phyloP scores from a whole-genome alignment of 2,888 invertebrate genomes.

The Xanthia togata region DNA sequence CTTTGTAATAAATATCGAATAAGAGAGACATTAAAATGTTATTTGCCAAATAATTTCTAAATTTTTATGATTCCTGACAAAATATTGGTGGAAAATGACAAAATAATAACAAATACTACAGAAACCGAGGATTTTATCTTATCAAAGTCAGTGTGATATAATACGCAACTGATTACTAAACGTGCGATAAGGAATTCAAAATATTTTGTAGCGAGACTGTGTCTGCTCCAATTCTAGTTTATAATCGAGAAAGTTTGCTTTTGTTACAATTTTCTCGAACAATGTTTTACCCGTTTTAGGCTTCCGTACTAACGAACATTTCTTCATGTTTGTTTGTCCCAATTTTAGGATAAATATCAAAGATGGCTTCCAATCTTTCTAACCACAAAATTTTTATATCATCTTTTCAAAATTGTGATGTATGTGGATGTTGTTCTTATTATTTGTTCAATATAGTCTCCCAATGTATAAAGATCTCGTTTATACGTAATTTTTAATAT shows the following conservation, averaged over 20 bases:
- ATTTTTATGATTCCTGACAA: constrained; percentile 1
- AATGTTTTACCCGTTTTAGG: constrained; percentile 30
- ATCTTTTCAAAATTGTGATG: constrained; percentile 26
- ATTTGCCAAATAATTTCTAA: constrained; percentile 21
- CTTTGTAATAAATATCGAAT: constrained; percentile 13
- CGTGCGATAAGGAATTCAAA: constrained; percentile 24
- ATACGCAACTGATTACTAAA: constrained; percentile 26
- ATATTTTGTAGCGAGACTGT: constrained; percentile 19
- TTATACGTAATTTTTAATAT: constrained; percentile 87
- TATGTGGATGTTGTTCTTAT: constrained; percentile 7
- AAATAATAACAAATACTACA: constrained; percentile 27
- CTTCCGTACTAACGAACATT: constrained; percentile 8
- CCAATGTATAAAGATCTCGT: constrained; percentile 83
- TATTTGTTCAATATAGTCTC: constrained; percentile 61
- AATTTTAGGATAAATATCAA: constrained; percentile 38
- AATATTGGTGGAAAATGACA: constrained; percentile 16
- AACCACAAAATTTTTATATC: constrained; percentile 13
- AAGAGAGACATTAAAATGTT: constrained; percentile 8
- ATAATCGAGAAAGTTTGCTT: constrained; percentile 38
- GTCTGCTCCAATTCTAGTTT: constrained; percentile 31
- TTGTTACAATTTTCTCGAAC: constrained; percentile 31
- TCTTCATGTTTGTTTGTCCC: constrained; percentile 8
- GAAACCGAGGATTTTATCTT: constrained; percentile 30
- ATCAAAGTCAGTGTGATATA: constrained; percentile 23
- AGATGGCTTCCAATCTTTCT: constrained; percentile 48